Evolutionary conservation across 2,888 invertebrate genomes (phyloP).

Genomic region (Sphinx pinastri): DNA sequence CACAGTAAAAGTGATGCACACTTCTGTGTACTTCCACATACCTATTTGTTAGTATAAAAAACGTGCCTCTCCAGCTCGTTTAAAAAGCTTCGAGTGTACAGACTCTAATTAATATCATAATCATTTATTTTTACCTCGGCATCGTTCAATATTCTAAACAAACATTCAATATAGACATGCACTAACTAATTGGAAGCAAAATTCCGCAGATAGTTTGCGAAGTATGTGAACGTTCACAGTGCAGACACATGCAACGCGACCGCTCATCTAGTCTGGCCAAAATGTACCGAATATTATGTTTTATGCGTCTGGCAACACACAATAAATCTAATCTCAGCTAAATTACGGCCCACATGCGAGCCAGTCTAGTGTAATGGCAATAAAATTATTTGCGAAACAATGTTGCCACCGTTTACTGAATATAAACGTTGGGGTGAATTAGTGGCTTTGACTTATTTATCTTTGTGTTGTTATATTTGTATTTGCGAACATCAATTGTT

Average conservation of each 20-base stretch:
- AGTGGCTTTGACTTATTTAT: conserved; percentile 17
- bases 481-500: conserved; percentile 5
- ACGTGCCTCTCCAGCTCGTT: too few relatives aligned
- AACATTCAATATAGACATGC: not conserved
- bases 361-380: conserved; percentile 22
- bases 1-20: too few relatives aligned
- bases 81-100: too few relatives aligned
- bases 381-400: conserved; percentile 23
- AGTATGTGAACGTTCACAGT: conserved; percentile 6
- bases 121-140: not conserved
- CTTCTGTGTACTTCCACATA: too few relatives aligned
- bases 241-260: not conserved
- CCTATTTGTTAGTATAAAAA: too few relatives aligned
- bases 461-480: conserved; percentile 4
- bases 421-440: conserved; percentile 19
- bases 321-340: conserved; percentile 48
- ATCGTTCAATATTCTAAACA: not conserved
- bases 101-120: too few relatives aligned
- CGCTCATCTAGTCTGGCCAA: conserved; percentile 36
- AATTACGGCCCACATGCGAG: conserved; percentile 33
- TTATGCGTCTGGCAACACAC: conserved; percentile 60
- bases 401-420: conserved; percentile 29
- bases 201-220: not conserved
- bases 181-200: conserved; percentile 3
- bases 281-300: conserved; percentile 46